Conservation (phyloP, 2,797 vertebrate species). For the Acomys russatus region DNA sequence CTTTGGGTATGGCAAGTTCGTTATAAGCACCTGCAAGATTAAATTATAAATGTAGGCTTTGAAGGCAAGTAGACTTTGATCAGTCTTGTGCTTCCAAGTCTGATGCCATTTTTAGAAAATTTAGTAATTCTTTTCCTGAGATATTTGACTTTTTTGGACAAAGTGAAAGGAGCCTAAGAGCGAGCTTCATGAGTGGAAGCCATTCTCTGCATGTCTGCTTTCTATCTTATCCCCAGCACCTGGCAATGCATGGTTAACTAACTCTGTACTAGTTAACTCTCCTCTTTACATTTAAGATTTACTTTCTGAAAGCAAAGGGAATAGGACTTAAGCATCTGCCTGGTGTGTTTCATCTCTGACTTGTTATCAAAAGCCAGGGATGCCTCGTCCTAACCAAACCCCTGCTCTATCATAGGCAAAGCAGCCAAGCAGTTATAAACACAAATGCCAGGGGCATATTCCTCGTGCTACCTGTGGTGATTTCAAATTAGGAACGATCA, state of each 20-base stretch:
- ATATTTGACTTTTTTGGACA: not conserved
- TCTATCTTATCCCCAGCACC: not conserved
- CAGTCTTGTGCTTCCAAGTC: fast-evolving
- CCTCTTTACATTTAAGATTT: not conserved
- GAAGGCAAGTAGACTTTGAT: not conserved
- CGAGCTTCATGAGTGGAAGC: not conserved
- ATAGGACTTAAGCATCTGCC: not conserved
- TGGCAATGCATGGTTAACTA: not conserved
- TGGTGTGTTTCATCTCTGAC: constrained; percentile 13
- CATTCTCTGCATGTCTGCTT: not conserved
- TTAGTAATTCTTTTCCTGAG: not conserved
- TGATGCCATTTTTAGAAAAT: not conserved
- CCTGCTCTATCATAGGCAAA: not conserved
- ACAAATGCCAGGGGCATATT: not conserved
- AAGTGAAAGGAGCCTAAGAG: not conserved
- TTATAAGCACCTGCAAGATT: not conserved
- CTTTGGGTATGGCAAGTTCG: not conserved
- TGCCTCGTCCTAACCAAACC: not conserved
- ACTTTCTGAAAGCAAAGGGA: constrained; percentile 13
- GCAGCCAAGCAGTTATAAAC: not conserved
- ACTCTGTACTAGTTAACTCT: not conserved
- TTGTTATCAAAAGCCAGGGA: not conserved
- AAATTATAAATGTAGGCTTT: not conserved
- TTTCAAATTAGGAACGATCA: constrained; percentile 64
- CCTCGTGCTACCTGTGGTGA: not conserved